phyloP scores from a whole-genome alignment of 1,140 invertebrate genomes.

The Drosophila pandora region DNA sequence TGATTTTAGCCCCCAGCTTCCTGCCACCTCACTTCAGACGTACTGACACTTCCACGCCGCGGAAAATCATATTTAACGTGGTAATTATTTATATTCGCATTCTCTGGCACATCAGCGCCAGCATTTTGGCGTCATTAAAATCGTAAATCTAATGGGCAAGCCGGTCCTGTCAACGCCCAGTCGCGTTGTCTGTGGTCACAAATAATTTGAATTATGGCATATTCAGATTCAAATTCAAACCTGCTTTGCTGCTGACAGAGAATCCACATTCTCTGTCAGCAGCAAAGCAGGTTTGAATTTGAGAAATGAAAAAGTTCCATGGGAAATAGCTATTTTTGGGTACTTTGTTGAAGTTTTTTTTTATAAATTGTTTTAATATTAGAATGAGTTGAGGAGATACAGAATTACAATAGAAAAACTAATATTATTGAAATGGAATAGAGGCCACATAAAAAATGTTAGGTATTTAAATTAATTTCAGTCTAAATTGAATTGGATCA shows the following conservation, averaged over 20 bases:
- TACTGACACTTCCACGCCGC: conserved; percentile 1
- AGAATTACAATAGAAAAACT: background rate
- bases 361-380: background rate
- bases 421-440: background rate
- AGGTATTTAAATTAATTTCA: too few relatives aligned
- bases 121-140: conserved; percentile 60
- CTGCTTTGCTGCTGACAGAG: too few relatives aligned
- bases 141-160: conserved; percentile 75
- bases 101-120: conserved; percentile 41
- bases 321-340: background rate
- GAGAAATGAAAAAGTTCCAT: background rate
- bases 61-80: conserved; percentile 75
- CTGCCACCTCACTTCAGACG: conserved; percentile 8
- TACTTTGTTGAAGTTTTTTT: background rate
- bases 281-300: background rate
- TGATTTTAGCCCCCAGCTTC: conserved; percentile 29
- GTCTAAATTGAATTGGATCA: too few relatives aligned
- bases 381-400: background rate
- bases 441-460: too few relatives aligned
- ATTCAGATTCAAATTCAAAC: too few relatives aligned
- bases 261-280: conserved; percentile 14
- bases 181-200: conserved; percentile 37
- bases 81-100: conserved; percentile 72
- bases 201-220: conserved; percentile 51
- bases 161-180: conserved; percentile 36